A percentile compares a stretch with the other conserved stretches of the same genome.
Conservation (phyloP, 2,797 vertebrate species). For the Coccyzus lansbergi region DNA sequence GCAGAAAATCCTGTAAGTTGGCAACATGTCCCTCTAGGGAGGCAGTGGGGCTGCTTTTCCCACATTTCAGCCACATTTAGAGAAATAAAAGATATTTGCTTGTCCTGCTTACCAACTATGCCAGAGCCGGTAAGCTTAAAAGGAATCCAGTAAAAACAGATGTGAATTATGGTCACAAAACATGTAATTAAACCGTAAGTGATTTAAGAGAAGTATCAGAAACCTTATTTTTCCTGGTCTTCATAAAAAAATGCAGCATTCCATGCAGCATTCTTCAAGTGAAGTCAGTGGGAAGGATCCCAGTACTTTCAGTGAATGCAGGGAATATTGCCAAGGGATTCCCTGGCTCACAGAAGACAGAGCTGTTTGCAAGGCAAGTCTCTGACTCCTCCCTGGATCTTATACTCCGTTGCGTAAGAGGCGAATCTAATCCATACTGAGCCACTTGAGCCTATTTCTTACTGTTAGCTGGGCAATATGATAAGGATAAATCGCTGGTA, state of each 20-base stretch:
- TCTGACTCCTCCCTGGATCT: constrained; percentile 17
- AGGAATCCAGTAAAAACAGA: not conserved
- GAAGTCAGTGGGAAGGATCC: not conserved
- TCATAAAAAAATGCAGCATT: not conserved
- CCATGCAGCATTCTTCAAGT: not conserved
- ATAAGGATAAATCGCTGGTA: constrained; percentile 62
- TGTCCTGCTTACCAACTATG: not conserved
- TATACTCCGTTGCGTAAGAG: constrained; percentile 45
- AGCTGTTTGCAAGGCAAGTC: not conserved
- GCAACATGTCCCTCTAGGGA: not conserved
- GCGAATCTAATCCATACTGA: constrained; percentile 52
- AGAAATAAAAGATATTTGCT: not conserved
- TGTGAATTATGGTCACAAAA: not conserved
- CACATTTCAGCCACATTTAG: not conserved
- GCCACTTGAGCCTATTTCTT: constrained; percentile 59
- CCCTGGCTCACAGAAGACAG: not conserved
- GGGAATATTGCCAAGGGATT: constrained; percentile 26
- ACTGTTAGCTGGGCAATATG: constrained; percentile 53
- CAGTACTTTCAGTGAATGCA: not conserved
- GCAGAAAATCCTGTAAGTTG: not conserved
- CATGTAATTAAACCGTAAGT: not conserved
- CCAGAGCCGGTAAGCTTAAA: not conserved
- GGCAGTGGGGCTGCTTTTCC: not conserved
- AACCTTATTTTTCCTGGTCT: not conserved
- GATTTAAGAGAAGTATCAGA: not conserved